Evolutionary conservation across 2,888 invertebrate species (phyloP), one percentile per base, ranked within the genome.

Genomic region (Nemotelus nigrinus): DNA sequence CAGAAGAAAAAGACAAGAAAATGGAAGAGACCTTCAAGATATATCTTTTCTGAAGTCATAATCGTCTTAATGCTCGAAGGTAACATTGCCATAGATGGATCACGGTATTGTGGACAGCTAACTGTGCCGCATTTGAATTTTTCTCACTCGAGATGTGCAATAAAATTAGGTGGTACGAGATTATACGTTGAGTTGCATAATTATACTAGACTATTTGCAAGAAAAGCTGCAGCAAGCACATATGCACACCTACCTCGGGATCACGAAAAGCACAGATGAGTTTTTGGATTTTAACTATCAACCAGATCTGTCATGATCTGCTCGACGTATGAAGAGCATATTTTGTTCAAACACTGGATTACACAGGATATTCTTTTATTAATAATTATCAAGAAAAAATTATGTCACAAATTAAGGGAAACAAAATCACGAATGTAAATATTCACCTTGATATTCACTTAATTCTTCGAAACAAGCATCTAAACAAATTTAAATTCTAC

Each of bases 11-110:
- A 53, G 70, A 70, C 70, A 70, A 43, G 43, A 70, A 70, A 70
- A 70, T 41, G 7, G 70, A 70, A 70, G 55, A 53, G 55, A 70
- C 70, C 70, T 70, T 70, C 70, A 53, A 70, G 70, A 55, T 70
- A 70, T 70, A 70, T 70, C 70, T 70, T 70, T 70, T 70, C 70
- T 70, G 55, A 53, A 70, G 70, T 70, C 70, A 70, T 70, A 70
- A 70, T 70, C 70, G 70, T 70, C 70, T 70, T 70, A 70, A 70
- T 70, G 70, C 55, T 70, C 55, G 70, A 70, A 70, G 70, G 70
- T 70, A 47, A 70, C 45, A 53, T 41, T 43, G 55, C 70, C 70
- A 70, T 70, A 70, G 70, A 70, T 39, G 55, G 70, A 70, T 47
- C 48, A 44, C 67, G 45, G 10, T 43, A 65, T 7, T 45, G 63